Evolutionary conservation across 2,888 invertebrate genomes (phyloP).

Genomic region (Sphaerophoria rueppellii): DNA sequence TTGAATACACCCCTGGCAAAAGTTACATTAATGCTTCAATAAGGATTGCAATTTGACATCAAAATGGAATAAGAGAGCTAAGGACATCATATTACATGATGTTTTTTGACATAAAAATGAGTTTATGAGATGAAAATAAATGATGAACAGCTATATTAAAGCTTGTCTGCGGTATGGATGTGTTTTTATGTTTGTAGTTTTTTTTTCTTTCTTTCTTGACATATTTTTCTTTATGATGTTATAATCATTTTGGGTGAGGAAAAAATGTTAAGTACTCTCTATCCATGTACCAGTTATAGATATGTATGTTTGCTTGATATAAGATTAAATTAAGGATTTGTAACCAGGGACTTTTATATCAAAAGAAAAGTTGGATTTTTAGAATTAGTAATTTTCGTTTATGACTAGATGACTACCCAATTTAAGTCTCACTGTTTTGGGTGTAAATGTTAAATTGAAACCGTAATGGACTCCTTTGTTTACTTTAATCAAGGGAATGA

Average conservation of each 20-base stretch:
- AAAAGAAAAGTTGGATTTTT: no score
- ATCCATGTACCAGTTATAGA: no score
- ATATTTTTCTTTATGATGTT: constrained; percentile 14
- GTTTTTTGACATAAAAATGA: constrained; percentile 41
- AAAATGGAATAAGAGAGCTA: constrained; percentile 35
- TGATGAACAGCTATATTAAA: constrained; percentile 14
- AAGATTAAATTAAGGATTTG: no score
- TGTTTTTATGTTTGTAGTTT: not conserved
- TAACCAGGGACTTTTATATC: no score
- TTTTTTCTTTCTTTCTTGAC: not conserved
- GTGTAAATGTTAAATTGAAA: no score
- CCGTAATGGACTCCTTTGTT: no score
- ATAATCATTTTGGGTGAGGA: constrained; percentile 20
- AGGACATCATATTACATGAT: constrained; percentile 37
- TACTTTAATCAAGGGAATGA: no score
- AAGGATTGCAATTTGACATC: constrained; percentile 40
- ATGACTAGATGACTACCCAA: no score
- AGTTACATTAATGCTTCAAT: constrained; percentile 21
- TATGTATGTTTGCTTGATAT: no score
- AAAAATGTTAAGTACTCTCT: not conserved
- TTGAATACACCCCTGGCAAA: not conserved
- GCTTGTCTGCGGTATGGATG: not conserved
- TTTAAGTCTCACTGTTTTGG: no score
- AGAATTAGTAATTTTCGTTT: no score
- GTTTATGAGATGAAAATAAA: constrained; percentile 34